Evolutionary conservation across 2,797 vertebrate genomes (phyloP).

Genomic region (Acipenser ruthenus): DNA sequence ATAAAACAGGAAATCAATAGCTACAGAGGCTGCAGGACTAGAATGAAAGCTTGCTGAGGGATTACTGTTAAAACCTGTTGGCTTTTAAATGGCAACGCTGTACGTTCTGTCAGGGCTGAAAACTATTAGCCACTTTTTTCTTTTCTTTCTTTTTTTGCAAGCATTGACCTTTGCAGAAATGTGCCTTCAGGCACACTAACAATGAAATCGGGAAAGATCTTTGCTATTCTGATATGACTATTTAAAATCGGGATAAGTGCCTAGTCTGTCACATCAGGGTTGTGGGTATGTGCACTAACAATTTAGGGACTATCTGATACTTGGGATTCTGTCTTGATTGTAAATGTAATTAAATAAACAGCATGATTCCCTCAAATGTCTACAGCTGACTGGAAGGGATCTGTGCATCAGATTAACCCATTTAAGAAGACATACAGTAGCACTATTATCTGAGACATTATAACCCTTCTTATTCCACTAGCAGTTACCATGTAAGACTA

Average conservation of each 20-base stretch:
- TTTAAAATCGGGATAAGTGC: conserved; percentile 18
- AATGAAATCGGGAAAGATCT: conserved; percentile 30
- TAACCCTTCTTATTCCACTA: no score
- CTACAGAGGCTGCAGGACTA: conserved; percentile 44
- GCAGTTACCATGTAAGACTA: no score
- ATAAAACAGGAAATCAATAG: conserved; percentile 57
- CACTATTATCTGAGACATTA: not conserved
- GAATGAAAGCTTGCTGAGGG: conserved; percentile 48
- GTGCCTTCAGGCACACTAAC: conserved; percentile 45
- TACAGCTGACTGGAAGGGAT: not conserved
- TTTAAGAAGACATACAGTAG: not conserved
- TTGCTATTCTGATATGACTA: not conserved
- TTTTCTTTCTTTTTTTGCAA: conserved; percentile 40
- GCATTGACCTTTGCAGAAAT: conserved; percentile 60
- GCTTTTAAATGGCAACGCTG: conserved; percentile 63
- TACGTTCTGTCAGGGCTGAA: conserved; percentile 38
- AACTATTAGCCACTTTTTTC: conserved; percentile 32
- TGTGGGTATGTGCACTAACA: conserved; percentile 10
- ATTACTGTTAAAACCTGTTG: conserved; percentile 50
- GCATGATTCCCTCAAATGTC: no score
- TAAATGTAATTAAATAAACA: no score
- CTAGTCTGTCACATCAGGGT: conserved; percentile 7
- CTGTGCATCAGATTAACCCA: not conserved
- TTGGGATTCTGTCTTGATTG: no score
- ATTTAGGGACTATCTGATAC: no score